phyloP scores from a whole-genome alignment of 1,140 invertebrate genomes.

The Drepana arcuata region DNA sequence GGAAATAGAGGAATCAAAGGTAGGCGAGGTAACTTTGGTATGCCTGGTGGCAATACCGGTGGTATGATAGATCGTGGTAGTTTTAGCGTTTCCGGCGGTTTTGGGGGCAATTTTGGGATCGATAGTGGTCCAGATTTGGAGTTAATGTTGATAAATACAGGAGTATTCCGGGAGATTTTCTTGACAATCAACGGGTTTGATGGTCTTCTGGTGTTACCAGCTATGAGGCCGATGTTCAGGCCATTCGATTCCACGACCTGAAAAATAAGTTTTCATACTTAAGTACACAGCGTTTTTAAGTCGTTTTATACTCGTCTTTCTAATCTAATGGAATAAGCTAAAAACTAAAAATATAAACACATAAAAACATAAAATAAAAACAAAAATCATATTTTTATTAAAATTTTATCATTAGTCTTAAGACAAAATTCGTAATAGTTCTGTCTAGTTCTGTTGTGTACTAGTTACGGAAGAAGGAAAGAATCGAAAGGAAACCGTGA shows the following conservation, averaged over 20 bases:
- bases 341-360: no score
- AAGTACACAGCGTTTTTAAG: neutral
- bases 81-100: conserved; percentile 8
- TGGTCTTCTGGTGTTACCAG: conserved; percentile 20
- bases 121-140: conserved; percentile 5
- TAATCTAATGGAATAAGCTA: no score
- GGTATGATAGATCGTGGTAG: conserved; percentile 14
- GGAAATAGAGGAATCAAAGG: conserved; percentile 17
- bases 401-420: no score
- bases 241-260: conserved; percentile 24
- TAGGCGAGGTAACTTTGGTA: conserved; percentile 18
- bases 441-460: no score
- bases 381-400: no score
- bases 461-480: no score
- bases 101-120: conserved; percentile 10
- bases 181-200: conserved; percentile 21
- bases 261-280: conserved; percentile 11
- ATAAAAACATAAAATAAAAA: no score
- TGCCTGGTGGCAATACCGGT: conserved; percentile 9
- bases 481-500: no score
- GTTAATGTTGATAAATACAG: conserved; percentile 26
- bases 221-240: conserved; percentile 20
- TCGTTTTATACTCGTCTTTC: no score
- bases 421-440: no score
- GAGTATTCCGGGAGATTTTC: conserved; percentile 18